Evolutionary conservation across 2,113 vertebrate genomes (phyloP), one percentile per base, ranked within the genome.

Genomic region (Picathartes gymnocephalus): DNA sequence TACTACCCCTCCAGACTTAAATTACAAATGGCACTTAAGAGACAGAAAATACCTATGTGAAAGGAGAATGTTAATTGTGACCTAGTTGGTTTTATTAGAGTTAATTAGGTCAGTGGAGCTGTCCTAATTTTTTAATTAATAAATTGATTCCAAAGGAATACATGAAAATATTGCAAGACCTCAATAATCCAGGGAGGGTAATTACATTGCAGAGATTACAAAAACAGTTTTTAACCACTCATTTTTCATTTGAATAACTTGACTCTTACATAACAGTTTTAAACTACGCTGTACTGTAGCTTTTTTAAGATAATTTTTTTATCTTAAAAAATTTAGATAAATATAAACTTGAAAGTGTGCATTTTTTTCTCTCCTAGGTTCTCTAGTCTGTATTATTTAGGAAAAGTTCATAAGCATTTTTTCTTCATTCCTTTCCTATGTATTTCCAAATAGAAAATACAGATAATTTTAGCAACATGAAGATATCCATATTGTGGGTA

Each of bases 101-200:
- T 76, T 94, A 97, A 97, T 96, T 94, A 96, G 92, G 92, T 89
- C 91, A 90, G 40, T 65, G 33, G 11, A 78, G 17, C 9, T 95
- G 92, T 79, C 92, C 94, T 96, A 85, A 90, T 95, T 97, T 95
- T 92, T 88, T 90, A 88, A 95, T 86, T 94, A 96, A 93, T 97
- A 96, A 94, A 88, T 78, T 81, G 13, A 86, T 95, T 95, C 58
- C 27, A 91, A 80, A 89, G 37, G 27, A 95, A 77, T 10, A 48
- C 9, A 11, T 64, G 16, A 76, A 96, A 91, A 92, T 85, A 66
- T 83, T 73, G 13, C 30, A 37, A 80, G 83, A 85, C 39, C 90
- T 77, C 50, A 73, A 86, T 72, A 89, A 91, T 37, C 33, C 25
- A 94, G 31, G 15, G 13, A 73, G 27, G 22, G 50, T 77, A 62